Evolutionary conservation across 1,140 invertebrate species (phyloP).

Genomic region (Palaemon carinicauda): DNA sequence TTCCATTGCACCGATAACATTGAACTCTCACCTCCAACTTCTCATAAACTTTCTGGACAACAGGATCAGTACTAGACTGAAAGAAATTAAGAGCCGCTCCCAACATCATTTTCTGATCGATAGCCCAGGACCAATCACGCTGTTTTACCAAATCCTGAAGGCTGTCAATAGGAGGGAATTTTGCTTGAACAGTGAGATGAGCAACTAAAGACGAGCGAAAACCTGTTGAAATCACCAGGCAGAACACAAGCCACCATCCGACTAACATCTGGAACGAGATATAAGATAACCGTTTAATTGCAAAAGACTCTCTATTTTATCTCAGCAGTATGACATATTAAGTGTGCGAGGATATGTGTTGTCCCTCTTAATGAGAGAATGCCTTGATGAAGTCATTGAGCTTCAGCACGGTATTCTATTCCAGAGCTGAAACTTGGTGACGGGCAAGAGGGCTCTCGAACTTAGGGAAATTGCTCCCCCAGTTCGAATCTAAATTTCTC

Average conservation of each 20-base stretch:
- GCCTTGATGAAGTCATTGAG: no score
- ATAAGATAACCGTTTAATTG: no score
- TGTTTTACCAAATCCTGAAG: neutral
- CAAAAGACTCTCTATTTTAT: no score
- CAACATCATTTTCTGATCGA: neutral
- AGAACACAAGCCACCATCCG: constrained; percentile 17
- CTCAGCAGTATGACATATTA: no score
- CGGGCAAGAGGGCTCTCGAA: no score
- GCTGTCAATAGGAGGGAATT: neutral
- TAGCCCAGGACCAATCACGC: neutral
- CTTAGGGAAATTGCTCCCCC: no score
- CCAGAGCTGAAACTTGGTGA: no score
- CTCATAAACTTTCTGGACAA: neutral
- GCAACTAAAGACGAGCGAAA: neutral
- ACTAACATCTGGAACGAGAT: neutral
- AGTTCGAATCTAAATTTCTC: no score
- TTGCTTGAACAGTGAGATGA: neutral
- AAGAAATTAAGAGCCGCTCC: neutral
- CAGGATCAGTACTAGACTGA: neutral
- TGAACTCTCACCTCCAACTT: neutral
- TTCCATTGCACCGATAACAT: neutral
- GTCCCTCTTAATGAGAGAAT: no score
- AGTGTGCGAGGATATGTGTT: no score
- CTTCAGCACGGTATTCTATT: no score
- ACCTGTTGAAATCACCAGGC: neutral